Evolutionary conservation across 2,797 vertebrate genomes (phyloP).

Genomic region (Hyperoplus lanceolatus): DNA sequence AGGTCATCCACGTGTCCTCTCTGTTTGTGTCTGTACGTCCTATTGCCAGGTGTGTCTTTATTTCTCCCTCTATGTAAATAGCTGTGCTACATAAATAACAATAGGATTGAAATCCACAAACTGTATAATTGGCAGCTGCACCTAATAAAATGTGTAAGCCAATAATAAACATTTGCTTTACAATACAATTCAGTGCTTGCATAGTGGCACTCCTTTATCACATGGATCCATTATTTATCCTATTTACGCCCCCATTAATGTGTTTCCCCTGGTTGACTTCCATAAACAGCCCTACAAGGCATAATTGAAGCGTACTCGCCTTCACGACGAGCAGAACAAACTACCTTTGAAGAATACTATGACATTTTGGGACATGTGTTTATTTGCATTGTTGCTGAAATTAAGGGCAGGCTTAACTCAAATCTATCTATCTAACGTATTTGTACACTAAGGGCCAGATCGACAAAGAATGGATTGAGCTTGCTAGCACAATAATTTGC

Average conservation of each 20-base stretch:
- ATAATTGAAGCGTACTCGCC: too few species aligned
- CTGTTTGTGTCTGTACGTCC: background rate
- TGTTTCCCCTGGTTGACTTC: background rate
- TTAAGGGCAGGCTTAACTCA: background rate
- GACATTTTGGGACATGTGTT: background rate
- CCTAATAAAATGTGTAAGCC: slow-evolving; percentile 3
- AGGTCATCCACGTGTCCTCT: slow-evolving; percentile 23
- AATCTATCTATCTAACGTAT: background rate
- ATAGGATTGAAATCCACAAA: slow-evolving; percentile 1
- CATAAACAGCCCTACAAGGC: too few species aligned
- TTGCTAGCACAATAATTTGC: too few species aligned
- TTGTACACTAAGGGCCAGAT: background rate
- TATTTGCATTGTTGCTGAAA: background rate
- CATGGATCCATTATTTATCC: slow-evolving; percentile 13
- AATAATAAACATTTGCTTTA: slow-evolving; percentile 54
- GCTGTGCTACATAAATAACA: background rate
- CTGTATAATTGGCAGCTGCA: slow-evolving; percentile 18
- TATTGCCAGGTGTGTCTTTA: slow-evolving; percentile 3
- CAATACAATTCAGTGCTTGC: slow-evolving; percentile 18
- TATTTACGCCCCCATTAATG: slow-evolving; percentile 27
- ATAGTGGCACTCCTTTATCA: slow-evolving; percentile 21
- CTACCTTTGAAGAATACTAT: background rate
- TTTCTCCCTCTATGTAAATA: slow-evolving; percentile 11
- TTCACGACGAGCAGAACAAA: too few species aligned
- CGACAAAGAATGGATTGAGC: too few species aligned